phyloP scores from a whole-genome alignment of 2,888 invertebrate genomes.

The Periphyllus acericola region DNA sequence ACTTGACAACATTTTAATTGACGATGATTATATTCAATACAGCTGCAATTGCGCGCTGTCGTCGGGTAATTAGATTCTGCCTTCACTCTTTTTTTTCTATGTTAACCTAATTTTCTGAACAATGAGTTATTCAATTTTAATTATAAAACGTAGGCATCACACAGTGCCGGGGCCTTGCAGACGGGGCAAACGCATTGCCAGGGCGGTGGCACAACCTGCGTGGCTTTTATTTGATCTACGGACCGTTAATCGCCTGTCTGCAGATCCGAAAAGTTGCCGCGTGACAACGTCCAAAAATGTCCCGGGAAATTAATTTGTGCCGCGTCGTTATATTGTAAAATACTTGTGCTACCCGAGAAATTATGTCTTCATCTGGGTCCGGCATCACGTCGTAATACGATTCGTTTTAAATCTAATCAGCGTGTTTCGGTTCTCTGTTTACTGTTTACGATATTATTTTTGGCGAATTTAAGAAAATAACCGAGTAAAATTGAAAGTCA shows the following conservation, averaged over 20 bases:
- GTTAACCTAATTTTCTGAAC: not conserved
- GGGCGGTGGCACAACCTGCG: not conserved
- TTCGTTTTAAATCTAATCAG: slow-evolving; percentile 8
- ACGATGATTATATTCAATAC: slow-evolving; percentile 27
- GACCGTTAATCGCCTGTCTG: no score
- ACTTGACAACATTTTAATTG: slow-evolving; percentile 36
- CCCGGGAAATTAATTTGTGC: no score
- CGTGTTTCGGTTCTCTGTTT: slow-evolving; percentile 4
- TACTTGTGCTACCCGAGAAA: no score
- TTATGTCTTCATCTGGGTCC: no score
- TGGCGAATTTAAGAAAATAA: not conserved
- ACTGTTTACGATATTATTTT: not conserved
- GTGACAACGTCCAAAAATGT: no score
- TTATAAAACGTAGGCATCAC: not conserved
- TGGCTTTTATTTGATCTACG: not conserved
- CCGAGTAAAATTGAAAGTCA: not conserved
- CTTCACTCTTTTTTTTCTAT: no score
- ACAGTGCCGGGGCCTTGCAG: not conserved
- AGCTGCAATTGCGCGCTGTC: not conserved
- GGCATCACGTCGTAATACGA: not conserved
- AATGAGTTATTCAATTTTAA: slow-evolving; percentile 31
- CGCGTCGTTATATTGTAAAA: not conserved
- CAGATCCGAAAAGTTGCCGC: no score
- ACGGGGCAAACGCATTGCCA: not conserved
- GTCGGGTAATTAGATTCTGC: slow-evolving; percentile 27